Evolutionary conservation across 2,797 vertebrate genomes (phyloP).

Genomic region (Chiroxiphia lanceolata): DNA sequence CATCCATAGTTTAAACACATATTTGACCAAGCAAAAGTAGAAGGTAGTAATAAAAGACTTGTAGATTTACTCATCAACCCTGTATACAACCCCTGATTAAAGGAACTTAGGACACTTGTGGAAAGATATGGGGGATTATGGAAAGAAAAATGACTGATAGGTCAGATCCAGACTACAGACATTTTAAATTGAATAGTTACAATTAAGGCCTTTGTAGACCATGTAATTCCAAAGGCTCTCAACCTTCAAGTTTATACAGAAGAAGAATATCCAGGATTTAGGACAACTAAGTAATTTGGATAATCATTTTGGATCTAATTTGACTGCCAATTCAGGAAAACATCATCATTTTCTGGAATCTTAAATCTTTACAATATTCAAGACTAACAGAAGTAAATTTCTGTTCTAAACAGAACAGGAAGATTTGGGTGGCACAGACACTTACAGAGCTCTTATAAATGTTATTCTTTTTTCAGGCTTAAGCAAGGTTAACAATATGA

Average conservation of each 20-base stretch:
- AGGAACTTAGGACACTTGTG: neutral
- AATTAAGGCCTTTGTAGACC: neutral
- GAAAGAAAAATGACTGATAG: neutral
- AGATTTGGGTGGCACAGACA: neutral
- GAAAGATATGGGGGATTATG: neutral
- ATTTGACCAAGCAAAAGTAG: neutral
- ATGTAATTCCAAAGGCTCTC: neutral
- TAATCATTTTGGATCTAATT: neutral
- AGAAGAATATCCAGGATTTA: neutral
- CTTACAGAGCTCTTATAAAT: neutral
- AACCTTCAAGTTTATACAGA: neutral
- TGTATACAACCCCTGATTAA: neutral
- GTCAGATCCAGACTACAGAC: neutral
- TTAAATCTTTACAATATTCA: neutral
- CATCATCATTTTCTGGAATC: accelerated
- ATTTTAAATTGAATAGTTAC: neutral
- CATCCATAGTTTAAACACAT: neutral
- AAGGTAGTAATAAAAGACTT: neutral
- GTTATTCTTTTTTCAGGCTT: neutral
- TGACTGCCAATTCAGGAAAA: neutral
- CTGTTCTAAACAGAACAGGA: neutral
- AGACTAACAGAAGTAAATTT: neutral
- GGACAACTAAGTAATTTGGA: neutral
- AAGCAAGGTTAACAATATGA: neutral
- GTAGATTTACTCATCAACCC: neutral